Conservation (phyloP, 35 echinoderm and acorn worm genomes). For the Eucidaris tribuloides region DNA sequence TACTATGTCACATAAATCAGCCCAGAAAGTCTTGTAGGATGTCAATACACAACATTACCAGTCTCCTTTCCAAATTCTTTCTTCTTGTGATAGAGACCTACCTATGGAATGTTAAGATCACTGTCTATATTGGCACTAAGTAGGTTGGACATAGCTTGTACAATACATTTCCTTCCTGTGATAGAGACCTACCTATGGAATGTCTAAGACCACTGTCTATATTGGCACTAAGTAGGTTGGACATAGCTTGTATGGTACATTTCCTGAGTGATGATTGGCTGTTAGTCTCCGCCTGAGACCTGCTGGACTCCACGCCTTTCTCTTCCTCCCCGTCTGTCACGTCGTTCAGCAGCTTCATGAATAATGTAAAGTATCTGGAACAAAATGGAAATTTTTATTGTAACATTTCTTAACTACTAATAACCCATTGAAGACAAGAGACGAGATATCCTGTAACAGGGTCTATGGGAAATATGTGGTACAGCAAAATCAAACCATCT, state of each 20-base stretch:
- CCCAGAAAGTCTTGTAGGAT: too few relatives aligned
- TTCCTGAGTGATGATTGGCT: slow-evolving; percentile 78
- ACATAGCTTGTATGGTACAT: slow-evolving; percentile 97
- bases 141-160: slow-evolving; percentile 98
- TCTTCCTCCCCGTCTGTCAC: slow-evolving; percentile 83
- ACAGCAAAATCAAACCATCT: too few relatives aligned
- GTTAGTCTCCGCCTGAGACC: slow-evolving; percentile 49
- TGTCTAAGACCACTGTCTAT: slow-evolving; percentile 98
- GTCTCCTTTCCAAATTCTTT: too few relatives aligned
- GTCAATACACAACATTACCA: too few relatives aligned
- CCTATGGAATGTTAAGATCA: slow-evolving; percentile 98
- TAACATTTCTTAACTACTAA: too few relatives aligned
- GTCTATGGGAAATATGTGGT: too few relatives aligned
- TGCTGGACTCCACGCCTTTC: slow-evolving; percentile 48
- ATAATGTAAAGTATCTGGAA: slow-evolving; percentile 94
- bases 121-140: slow-evolving; percentile 99
- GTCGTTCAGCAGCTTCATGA: slow-evolving; percentile 98
- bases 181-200: slow-evolving; percentile 98
- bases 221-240: slow-evolving; percentile 97
- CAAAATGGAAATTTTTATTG: too few relatives aligned
- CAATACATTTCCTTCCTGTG: too few relatives aligned
- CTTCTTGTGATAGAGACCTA: too few relatives aligned
- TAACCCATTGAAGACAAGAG: too few relatives aligned
- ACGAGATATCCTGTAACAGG: too few relatives aligned
- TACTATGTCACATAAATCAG: too few relatives aligned